These are phyloP conservation scores for Eupithecia tripunctaria DNA, from an alignment of 2,888 invertebrate species.

Conservation along the genomic window DNA sequence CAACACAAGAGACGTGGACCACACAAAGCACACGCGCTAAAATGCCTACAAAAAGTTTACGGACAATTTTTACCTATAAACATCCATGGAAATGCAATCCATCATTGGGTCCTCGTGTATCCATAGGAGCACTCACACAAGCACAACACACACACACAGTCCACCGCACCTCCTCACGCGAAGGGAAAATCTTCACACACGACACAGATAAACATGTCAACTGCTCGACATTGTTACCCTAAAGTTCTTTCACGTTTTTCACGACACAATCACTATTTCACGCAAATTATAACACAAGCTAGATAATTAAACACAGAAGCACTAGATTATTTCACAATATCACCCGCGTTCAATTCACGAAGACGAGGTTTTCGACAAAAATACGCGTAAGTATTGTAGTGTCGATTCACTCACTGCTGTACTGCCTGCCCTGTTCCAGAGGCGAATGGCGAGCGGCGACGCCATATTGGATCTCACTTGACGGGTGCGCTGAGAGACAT, in stretches of 20 bases:
- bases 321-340: slow-evolving; percentile 77
- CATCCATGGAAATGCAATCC: slow-evolving; percentile 83
- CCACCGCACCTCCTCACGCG: slow-evolving; percentile 81
- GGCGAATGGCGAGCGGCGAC: slow-evolving; percentile 82
- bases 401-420: slow-evolving; percentile 82
- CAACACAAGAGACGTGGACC: slow-evolving; percentile 50
- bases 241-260: slow-evolving; percentile 81
- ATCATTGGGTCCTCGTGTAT: slow-evolving; percentile 79
- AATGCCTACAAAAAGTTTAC: slow-evolving; percentile 63
- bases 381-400: slow-evolving; percentile 81
- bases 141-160: slow-evolving; percentile 76
- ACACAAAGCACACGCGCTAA: slow-evolving; percentile 56
- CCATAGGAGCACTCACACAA: slow-evolving; percentile 74
- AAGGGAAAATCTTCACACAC: slow-evolving; percentile 85
- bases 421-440: slow-evolving; percentile 83
- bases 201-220: slow-evolving; percentile 85
- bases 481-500: slow-evolving; percentile 64
- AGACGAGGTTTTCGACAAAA: slow-evolving; percentile 77
- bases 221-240: slow-evolving; percentile 84
- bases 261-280: slow-evolving; percentile 74
- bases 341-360: slow-evolving; percentile 82
- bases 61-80: slow-evolving; percentile 79
- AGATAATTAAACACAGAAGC: slow-evolving; percentile 76
- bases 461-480: slow-evolving; percentile 80
- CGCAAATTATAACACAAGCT: slow-evolving; percentile 79